Evolutionary conservation across 1,140 invertebrate species (phyloP).

Genomic region (Formica selysi): DNA sequence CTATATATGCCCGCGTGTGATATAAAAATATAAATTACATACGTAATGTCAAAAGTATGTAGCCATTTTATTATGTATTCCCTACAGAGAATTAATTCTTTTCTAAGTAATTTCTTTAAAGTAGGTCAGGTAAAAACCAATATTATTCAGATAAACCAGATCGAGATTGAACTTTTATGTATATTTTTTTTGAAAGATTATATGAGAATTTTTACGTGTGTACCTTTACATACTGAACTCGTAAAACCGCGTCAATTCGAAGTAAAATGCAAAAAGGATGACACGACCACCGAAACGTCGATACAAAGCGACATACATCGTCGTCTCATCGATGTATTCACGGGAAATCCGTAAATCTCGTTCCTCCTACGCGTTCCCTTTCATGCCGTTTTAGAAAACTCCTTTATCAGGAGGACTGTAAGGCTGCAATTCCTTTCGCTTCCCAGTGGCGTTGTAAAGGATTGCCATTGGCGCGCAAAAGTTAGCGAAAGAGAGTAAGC

Average conservation of each 20-base stretch:
- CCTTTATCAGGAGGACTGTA: conserved; percentile 69
- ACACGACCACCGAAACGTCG: conserved; percentile 22
- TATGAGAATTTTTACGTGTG: background rate
- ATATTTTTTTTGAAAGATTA: background rate
- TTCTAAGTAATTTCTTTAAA: background rate
- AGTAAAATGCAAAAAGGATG: conserved; percentile 23
- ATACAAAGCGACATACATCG: conserved; percentile 46
- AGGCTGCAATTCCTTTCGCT: conserved; percentile 70
- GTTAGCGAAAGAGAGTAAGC: conserved; percentile 64
- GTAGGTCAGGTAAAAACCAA: background rate
- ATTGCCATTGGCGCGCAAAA: conserved; percentile 71
- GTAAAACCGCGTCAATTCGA: conserved; percentile 15
- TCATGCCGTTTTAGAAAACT: conserved; percentile 63
- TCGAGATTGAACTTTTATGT: too few relatives aligned
- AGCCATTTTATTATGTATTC: background rate
- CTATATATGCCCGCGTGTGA: background rate
- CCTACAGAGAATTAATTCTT: background rate
- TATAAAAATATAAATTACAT: conserved; percentile 11
- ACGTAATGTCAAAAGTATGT: background rate
- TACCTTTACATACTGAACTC: background rate
- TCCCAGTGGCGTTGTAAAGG: conserved; percentile 75
- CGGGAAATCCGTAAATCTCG: conserved; percentile 55
- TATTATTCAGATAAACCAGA: background rate
- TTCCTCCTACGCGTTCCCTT: conserved; percentile 40
- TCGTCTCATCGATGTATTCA: conserved; percentile 56